These are phyloP conservation scores for Cherax quadricarinatus DNA, from an alignment of 1,140 invertebrate species.

Conservation along the genomic window DNA sequence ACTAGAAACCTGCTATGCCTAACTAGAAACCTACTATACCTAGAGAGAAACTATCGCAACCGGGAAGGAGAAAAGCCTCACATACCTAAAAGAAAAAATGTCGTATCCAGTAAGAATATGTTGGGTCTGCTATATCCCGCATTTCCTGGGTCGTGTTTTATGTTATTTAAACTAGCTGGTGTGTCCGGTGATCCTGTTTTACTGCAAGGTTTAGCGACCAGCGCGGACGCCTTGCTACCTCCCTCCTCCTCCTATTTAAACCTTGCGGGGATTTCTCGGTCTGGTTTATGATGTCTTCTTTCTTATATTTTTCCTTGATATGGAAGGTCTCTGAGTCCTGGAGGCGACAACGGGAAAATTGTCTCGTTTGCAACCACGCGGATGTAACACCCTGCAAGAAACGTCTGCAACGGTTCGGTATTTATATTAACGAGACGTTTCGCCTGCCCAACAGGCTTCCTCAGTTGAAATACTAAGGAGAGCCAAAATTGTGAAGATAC, in stretches of 20 bases:
- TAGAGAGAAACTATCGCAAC: background rate
- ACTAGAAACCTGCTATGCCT: too few relatives aligned
- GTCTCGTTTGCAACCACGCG: background rate
- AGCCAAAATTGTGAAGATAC: too few relatives aligned
- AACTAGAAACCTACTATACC: background rate
- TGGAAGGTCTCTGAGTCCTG: too few relatives aligned
- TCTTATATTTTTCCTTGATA: constrained; percentile 23
- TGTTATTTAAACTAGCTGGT: constrained; percentile 15
- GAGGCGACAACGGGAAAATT: constrained; percentile 14
- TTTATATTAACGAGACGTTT: too few relatives aligned
- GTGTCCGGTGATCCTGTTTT: constrained; percentile 5
- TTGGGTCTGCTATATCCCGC: background rate
- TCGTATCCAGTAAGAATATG: background rate
- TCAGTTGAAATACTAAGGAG: too few relatives aligned
- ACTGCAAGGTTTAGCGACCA: background rate
- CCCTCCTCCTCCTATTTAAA: background rate
- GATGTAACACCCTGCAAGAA: too few relatives aligned
- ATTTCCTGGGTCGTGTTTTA: constrained; percentile 5
- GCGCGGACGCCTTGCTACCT: background rate
- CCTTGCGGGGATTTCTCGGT: background rate
- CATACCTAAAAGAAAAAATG: background rate
- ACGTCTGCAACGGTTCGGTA: too few relatives aligned
- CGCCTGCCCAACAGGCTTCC: too few relatives aligned
- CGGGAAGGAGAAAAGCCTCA: too few relatives aligned
- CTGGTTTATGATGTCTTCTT: background rate